A percentile compares a stretch with the other conserved stretches of the same genome.
These are phyloP conservation scores for Diaperis boleti DNA, from an alignment of 2,888 invertebrate genomes.

Conservation along the genomic window DNA sequence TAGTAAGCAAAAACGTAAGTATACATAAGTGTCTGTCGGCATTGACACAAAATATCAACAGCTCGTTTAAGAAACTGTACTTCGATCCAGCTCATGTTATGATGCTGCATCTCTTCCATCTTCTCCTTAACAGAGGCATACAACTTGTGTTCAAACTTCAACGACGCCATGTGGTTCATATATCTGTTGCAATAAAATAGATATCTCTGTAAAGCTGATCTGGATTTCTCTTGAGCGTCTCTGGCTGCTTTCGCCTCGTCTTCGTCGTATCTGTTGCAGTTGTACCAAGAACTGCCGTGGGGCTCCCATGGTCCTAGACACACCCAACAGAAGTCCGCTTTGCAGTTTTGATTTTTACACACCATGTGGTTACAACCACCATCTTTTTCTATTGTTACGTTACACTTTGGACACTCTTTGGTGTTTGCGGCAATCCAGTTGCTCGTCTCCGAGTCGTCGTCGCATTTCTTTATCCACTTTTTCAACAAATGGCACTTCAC, in stretches of 20 bases:
- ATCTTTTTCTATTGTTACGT: slow-evolving; percentile 96
- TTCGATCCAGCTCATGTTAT: slow-evolving; percentile 99
- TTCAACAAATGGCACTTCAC: slow-evolving; percentile 92
- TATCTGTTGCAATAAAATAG: slow-evolving; percentile 99
- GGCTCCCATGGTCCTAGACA: slow-evolving; percentile 99
- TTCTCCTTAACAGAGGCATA: slow-evolving; percentile 96
- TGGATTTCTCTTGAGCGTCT: slow-evolving; percentile 94
- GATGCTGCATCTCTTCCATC: slow-evolving; percentile 99
- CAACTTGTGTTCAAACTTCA: slow-evolving; percentile 97
- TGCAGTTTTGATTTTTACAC: slow-evolving; percentile 98
- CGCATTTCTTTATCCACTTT: slow-evolving; percentile 99
- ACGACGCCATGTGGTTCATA: slow-evolving; percentile 99
- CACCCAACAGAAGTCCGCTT: slow-evolving; percentile 99
- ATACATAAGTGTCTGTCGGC: slow-evolving; percentile 98
- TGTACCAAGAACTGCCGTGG: slow-evolving; percentile 98
- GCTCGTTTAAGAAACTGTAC: slow-evolving; percentile 99
- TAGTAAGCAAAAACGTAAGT: slow-evolving; percentile 99
- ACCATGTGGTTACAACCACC: slow-evolving; percentile 99
- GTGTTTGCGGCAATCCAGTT: slow-evolving; percentile 99
- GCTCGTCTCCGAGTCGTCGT: slow-evolving; percentile 98
- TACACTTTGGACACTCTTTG: slow-evolving; percentile 98
- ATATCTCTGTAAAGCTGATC: slow-evolving; percentile 95
- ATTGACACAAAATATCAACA: slow-evolving; percentile 95
- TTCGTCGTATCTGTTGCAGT: slow-evolving; percentile 96
- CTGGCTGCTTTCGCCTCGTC: slow-evolving; percentile 96